These are phyloP conservation scores for Tympanoctomys barrerae DNA, from an alignment of 2,797 vertebrate species.

Conservation along the genomic window DNA sequence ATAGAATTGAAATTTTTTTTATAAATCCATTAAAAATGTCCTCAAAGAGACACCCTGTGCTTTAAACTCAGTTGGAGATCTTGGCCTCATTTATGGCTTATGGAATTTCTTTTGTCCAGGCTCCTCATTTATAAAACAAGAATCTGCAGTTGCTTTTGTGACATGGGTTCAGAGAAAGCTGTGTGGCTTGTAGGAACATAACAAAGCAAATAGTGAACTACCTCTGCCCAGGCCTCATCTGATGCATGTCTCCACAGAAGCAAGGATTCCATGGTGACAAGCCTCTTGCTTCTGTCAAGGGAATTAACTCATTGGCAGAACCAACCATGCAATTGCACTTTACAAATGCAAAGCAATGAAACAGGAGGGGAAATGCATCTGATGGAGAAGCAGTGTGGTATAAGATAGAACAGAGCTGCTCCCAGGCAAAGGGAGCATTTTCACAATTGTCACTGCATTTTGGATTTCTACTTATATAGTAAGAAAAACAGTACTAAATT, in stretches of 20 bases:
- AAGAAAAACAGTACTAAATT: neutral
- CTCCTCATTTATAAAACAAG: neutral
- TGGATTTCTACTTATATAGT: neutral
- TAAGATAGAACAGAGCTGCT: neutral
- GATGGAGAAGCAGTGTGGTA: neutral
- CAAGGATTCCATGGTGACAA: neutral
- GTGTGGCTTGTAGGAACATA: neutral
- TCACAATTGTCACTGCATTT: neutral
- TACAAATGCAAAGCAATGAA: neutral
- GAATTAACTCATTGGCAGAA: neutral
- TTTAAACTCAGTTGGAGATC: neutral
- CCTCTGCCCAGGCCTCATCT: neutral
- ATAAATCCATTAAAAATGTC: neutral
- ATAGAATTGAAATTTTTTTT: conserved; percentile 7
- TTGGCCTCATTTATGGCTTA: neutral
- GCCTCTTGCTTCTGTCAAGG: neutral
- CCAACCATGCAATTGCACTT: neutral
- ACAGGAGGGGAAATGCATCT: conserved; percentile 8
- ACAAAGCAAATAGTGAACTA: neutral
- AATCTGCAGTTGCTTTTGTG: neutral
- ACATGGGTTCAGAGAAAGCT: neutral
- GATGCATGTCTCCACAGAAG: neutral
- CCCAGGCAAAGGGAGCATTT: neutral
- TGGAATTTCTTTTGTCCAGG: neutral
- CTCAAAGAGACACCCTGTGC: neutral